Evolutionary conservation across 2,797 vertebrate genomes (phyloP).

Genomic region (Betta splendens): DNA sequence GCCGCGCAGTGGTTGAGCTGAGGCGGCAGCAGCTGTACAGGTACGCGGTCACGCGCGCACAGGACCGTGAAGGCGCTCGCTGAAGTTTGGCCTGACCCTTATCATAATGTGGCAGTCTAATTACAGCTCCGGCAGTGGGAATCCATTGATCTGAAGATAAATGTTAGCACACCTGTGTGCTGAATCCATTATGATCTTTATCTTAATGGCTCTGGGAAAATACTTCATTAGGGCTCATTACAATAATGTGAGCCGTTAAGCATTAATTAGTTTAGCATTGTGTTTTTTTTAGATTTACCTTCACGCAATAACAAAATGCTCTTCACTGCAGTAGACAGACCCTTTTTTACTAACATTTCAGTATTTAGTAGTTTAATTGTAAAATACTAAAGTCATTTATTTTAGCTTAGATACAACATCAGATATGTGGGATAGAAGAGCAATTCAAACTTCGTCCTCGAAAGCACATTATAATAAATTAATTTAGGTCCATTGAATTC

Average conservation of each 20-base stretch:
- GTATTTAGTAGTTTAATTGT: too few relatives aligned
- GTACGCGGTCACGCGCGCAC: slow-evolving; percentile 15
- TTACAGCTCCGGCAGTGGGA: slow-evolving; percentile 76
- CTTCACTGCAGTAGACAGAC: slow-evolving; percentile 8
- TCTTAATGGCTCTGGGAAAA: slow-evolving; percentile 76
- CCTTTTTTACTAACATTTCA: background rate
- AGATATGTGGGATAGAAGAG: background rate
- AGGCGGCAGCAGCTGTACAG: slow-evolving; percentile 30
- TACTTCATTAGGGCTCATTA: slow-evolving; percentile 79
- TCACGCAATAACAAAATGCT: slow-evolving; percentile 44
- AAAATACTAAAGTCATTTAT: background rate
- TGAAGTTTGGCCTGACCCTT: slow-evolving; percentile 64
- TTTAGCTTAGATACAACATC: background rate
- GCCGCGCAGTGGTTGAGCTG: slow-evolving; percentile 27
- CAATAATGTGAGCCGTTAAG: slow-evolving; percentile 70
- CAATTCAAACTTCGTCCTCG: slow-evolving; percentile 5
- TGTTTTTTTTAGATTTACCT: slow-evolving; percentile 56
- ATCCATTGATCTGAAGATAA: slow-evolving; percentile 78
- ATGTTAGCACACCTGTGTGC: slow-evolving; percentile 75
- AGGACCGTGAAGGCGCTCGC: slow-evolving; percentile 28
- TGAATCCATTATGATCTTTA: slow-evolving; percentile 74
- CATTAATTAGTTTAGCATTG: slow-evolving; percentile 70
- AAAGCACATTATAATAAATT: slow-evolving; percentile 4
- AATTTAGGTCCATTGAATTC: slow-evolving; percentile 9
- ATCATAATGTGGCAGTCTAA: slow-evolving; percentile 72